A percentile compares a stretch with the other conserved stretches of the same genome.
These are phyloP conservation scores for Cercopithecus petaurista DNA, from an alignment of 2,797 vertebrate species.

Conservation along the genomic window DNA sequence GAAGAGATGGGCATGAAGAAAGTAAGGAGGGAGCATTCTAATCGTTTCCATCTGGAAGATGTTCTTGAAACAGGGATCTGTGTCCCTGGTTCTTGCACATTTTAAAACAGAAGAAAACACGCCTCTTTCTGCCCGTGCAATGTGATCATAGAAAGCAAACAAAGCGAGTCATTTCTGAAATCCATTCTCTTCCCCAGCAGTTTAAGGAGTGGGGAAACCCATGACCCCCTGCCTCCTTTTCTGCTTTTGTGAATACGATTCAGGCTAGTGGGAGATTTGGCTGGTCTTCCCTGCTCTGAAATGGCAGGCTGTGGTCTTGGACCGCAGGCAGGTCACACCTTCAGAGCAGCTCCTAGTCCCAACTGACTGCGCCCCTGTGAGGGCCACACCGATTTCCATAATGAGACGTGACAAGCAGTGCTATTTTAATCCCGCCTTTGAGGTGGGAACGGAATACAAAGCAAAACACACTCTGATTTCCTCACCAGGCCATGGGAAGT, in stretches of 20 bases:
- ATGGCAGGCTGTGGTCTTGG: neutral
- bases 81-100: neutral
- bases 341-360: neutral
- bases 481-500: neutral
- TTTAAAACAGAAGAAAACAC: neutral
- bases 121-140: neutral
- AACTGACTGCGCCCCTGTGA: no score
- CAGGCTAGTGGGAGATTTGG: neutral
- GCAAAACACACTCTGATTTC: neutral
- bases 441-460: neutral
- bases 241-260: accelerated
- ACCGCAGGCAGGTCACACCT: neutral
- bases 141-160: neutral
- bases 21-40: accelerated
- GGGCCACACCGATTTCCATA: neutral
- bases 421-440: neutral
- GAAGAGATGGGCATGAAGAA: accelerated
- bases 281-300: neutral
- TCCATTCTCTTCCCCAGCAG: neutral
- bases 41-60: neutral
- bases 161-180: neutral
- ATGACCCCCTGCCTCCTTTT: neutral
- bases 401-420: neutral
- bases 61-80: neutral
- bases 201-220: accelerated